These are phyloP conservation scores for Harpagus bidentatus DNA, from an alignment of 2,113 vertebrate genomes.

Conservation along the genomic window DNA sequence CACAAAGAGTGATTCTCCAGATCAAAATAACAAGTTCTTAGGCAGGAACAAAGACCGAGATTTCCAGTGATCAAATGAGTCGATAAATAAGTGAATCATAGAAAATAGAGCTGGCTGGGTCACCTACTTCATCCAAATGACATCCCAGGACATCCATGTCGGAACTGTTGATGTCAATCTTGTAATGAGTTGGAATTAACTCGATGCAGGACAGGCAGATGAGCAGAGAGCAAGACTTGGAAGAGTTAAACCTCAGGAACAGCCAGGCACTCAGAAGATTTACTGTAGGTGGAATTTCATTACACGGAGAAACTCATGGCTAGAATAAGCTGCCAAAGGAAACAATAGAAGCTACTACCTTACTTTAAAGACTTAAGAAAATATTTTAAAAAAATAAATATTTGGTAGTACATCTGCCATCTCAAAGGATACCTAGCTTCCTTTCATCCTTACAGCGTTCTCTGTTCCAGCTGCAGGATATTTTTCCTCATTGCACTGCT, in stretches of 20 bases:
- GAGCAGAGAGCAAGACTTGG: background rate
- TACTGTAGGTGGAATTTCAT: constrained; percentile 58
- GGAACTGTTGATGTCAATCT: background rate
- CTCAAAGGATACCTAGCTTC: constrained; percentile 28
- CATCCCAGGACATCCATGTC: background rate
- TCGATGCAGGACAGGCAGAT: background rate
- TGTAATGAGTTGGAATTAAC: background rate
- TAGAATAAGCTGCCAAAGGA: constrained; percentile 54
- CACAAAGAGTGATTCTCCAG: background rate
- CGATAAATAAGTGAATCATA: background rate
- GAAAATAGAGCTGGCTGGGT: background rate
- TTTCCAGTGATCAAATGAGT: background rate
- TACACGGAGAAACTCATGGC: constrained; percentile 14
- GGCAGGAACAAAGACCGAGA: background rate
- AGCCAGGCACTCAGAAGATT: constrained; percentile 9
- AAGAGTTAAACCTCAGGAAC: constrained; percentile 37
- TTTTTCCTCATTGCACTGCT: background rate
- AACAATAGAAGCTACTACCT: constrained; percentile 41
- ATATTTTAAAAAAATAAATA: constrained; percentile 50
- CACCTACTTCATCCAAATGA: background rate
- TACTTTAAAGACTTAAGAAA: constrained; percentile 37
- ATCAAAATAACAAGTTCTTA: background rate
- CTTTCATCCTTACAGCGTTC: background rate
- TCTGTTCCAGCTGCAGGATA: background rate
- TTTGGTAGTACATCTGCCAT: constrained; percentile 9